A percentile compares a stretch with the other conserved stretches of the same genome.
phyloP scores from a whole-genome alignment of 2,888 invertebrate genomes.

The Reticulitermes lucifugus region DNA sequence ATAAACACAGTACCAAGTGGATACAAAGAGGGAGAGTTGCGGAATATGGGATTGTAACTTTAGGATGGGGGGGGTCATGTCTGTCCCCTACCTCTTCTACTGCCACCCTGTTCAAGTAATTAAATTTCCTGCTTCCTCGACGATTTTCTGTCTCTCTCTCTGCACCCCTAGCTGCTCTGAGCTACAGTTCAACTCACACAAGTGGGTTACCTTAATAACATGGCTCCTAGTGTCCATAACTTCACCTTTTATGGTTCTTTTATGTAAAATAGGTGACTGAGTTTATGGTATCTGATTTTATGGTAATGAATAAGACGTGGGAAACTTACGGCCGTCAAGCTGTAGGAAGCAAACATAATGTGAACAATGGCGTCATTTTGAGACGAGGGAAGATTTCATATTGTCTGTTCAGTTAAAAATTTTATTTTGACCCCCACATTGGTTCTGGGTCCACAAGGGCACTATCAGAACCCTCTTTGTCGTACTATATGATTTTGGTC shows the following conservation, averaged over 20 bases:
- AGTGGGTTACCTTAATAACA: not conserved
- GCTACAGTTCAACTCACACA: not conserved
- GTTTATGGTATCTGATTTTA: not conserved
- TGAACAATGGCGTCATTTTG: too few species aligned
- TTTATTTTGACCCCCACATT: too few species aligned
- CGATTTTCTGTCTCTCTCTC: not conserved
- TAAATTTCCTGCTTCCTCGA: not conserved
- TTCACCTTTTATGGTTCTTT: constrained; percentile 6
- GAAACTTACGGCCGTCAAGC: not conserved
- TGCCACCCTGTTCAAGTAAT: constrained; percentile 2
- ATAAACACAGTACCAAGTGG: not conserved
- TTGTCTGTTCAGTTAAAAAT: too few species aligned
- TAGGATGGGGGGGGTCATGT: not conserved
- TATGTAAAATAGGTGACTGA: not conserved
- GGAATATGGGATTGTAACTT: not conserved
- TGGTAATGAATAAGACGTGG: not conserved
- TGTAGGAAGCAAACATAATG: not conserved
- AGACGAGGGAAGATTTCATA: too few species aligned
- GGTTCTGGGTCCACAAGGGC: too few species aligned
- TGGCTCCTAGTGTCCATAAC: not conserved
- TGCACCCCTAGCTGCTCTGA: not conserved
- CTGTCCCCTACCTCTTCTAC: too few species aligned
- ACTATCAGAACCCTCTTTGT: too few species aligned
- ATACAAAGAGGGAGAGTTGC: not conserved
- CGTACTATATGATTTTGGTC: too few species aligned